These are phyloP conservation scores for Aleadryas rufinucha DNA, from an alignment of 2,113 vertebrate genomes.

Conservation along the genomic window DNA sequence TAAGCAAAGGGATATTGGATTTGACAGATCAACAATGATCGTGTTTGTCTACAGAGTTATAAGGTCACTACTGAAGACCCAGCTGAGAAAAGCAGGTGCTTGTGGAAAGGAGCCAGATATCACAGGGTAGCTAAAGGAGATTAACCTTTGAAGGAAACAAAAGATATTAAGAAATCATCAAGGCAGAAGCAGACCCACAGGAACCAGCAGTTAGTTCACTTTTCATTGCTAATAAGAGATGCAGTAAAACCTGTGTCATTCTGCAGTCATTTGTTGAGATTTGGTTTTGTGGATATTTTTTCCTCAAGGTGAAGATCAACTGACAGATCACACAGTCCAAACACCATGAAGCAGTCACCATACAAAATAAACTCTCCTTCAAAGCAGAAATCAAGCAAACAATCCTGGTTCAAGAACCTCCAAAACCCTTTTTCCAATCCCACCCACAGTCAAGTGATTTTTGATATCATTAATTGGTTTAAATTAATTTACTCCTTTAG, in stretches of 20 bases:
- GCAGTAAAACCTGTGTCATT: neutral
- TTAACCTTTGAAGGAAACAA: slow-evolving; percentile 54
- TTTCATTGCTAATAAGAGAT: neutral
- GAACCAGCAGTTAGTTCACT: neutral
- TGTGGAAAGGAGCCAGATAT: neutral
- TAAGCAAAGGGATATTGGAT: slow-evolving; percentile 66
- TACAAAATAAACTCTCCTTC: neutral
- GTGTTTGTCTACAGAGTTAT: slow-evolving; percentile 64
- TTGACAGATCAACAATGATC: slow-evolving; percentile 56
- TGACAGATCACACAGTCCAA: neutral
- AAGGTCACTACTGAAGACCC: slow-evolving; percentile 65
- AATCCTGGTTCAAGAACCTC: neutral
- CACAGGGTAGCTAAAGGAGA: neutral
- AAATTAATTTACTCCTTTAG: neutral
- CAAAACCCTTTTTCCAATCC: neutral
- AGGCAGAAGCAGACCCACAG: neutral
- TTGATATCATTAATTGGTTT: neutral
- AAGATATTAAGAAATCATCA: slow-evolving; percentile 39
- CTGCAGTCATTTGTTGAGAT: neutral
- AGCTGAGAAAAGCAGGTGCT: neutral
- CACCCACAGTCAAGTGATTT: neutral
- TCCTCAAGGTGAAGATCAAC: neutral
- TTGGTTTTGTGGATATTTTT: neutral
- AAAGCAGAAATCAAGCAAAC: neutral
- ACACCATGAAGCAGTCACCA: neutral